Evolutionary conservation across 2,113 vertebrate genomes (phyloP).

Genomic region (Danio rerio): DNA sequence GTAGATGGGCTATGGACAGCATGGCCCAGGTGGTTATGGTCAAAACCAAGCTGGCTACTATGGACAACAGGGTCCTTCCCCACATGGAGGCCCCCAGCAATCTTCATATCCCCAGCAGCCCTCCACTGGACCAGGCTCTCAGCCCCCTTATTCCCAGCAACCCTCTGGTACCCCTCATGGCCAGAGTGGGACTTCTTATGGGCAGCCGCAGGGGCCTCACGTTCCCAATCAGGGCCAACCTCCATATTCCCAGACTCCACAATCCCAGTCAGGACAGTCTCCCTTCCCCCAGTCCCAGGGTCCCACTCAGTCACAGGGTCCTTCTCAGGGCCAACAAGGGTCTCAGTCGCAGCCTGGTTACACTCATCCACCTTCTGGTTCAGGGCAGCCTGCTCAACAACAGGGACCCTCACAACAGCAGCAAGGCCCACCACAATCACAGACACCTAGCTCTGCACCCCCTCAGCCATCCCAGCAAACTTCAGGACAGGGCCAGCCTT

Average conservation of each 20-base stretch:
- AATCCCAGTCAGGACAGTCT: slow-evolving; percentile 81
- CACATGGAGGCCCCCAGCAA: slow-evolving; percentile 76
- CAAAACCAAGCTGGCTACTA: slow-evolving; percentile 94
- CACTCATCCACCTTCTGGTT: slow-evolving; percentile 77
- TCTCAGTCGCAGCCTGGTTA: slow-evolving; percentile 78
- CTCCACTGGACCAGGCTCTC: slow-evolving; percentile 54
- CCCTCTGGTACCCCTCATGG: slow-evolving; percentile 61
- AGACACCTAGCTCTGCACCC: slow-evolving; percentile 56
- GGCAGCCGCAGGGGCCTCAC: slow-evolving; percentile 63
- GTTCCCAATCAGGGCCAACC: slow-evolving; percentile 81
- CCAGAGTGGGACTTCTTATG: slow-evolving; percentile 74
- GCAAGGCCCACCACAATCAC: slow-evolving; percentile 53
- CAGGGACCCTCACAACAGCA: slow-evolving; percentile 61
- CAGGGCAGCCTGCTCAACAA: slow-evolving; percentile 61
- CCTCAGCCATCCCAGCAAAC: slow-evolving; percentile 73
- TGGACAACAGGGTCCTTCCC: slow-evolving; percentile 89
- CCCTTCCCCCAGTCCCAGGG: slow-evolving; percentile 85
- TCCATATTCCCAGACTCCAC: slow-evolving; percentile 70
- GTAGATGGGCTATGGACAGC: slow-evolving; percentile 93
- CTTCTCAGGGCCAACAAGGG: slow-evolving; percentile 80
- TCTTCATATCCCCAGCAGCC: slow-evolving; percentile 76
- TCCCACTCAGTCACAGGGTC: slow-evolving; percentile 70
- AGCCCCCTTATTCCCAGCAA: slow-evolving; percentile 67
- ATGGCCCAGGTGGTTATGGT: slow-evolving; percentile 86
- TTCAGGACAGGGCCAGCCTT: slow-evolving; percentile 72